Evolutionary conservation across 2,113 vertebrate species (phyloP), one percentile per base, ranked within the genome.

Genomic region (Amphiprion ocellaris): DNA sequence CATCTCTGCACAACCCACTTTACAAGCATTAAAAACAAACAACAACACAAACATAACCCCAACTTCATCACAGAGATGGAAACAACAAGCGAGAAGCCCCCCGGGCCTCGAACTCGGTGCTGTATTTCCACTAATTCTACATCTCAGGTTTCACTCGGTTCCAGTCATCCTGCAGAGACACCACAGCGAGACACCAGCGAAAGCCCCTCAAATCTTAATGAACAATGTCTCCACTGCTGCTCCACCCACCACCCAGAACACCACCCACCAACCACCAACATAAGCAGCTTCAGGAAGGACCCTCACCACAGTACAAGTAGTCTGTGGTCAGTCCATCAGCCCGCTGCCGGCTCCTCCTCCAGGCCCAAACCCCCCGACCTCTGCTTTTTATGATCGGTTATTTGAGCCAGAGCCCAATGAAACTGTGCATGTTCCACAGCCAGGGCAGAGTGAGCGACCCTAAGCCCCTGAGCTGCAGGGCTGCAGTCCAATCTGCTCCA

Each of bases 241-340:
- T 74, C 86, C 81, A 69, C 81, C 87, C 83, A 84, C 80, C 56
- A 0, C 28, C 74, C 68, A 54, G 30, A 80, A 87, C 77, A 70
- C 74, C 87, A 82, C 79, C 82, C 84, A 78, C 86, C 80, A 86
- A 79, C 89, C 85, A 82, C 88, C 86, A 81, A 82, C 83, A 82
- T 73, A 83, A 91, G 89, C 81, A 85, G 64, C 75, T 79, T 69
- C 90, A 93, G 90, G 84, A 92, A 92, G 87, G 92, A 91, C 89
- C 90, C 86, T 92, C 79, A 77, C 92, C 92, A 90, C 93, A 92
- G 84, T 67, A 74, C 90, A 83, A 88, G 82, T 66, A 70, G 76
- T 68, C 70, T 89, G 90, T 87, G 90, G 90, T 91, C 77, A 60
- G 83, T 61, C 68, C 75, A 63, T 60, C 81, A 56, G 72, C 77